Percentiles rank a stretch among this genome's conserved stretches.
Conservation (phyloP, 2,113 vertebrate genomes). For the Halcyon senegalensis region DNA sequence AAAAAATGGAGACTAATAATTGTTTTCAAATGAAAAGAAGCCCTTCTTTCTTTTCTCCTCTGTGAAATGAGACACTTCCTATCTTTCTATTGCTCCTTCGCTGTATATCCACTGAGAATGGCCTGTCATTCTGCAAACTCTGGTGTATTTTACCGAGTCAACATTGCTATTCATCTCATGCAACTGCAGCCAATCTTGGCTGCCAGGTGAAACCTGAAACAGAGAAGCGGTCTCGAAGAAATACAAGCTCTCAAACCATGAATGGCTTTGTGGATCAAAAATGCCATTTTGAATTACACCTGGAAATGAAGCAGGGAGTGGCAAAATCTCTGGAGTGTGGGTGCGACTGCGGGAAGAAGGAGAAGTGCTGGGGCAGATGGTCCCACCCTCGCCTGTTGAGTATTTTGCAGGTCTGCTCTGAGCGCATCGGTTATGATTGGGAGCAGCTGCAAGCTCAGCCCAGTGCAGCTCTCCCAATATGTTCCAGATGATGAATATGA, state of each 20-base stretch:
- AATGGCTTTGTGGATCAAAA: slow-evolving; percentile 40
- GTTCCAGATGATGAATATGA: slow-evolving; percentile 70
- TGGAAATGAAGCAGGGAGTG: not conserved
- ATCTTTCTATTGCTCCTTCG: not conserved
- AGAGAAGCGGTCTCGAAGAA: slow-evolving; percentile 5
- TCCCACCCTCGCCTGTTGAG: not conserved
- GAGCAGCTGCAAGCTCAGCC: slow-evolving; percentile 68
- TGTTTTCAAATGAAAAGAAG: not conserved
- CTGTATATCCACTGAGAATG: not conserved
- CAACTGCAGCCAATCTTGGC: slow-evolving; percentile 35
- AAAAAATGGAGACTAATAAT: not conserved
- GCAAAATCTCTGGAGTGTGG: not conserved
- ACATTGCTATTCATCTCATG: slow-evolving; percentile 45
- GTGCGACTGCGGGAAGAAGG: not conserved
- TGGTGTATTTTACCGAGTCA: slow-evolving; percentile 27
- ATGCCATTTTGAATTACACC: slow-evolving; percentile 49
- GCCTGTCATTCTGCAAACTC: not conserved
- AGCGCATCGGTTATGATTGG: slow-evolving; percentile 44
- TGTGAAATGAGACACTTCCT: not conserved
- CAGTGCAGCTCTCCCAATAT: slow-evolving; percentile 30
- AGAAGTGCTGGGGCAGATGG: not conserved
- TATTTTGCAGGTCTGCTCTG: slow-evolving; percentile 29
- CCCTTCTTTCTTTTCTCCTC: not conserved
- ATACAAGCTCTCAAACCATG: slow-evolving; percentile 7
- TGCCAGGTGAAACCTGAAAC: slow-evolving; percentile 56